Evolutionary conservation across 2,888 invertebrate genomes (phyloP), one percentile per base, ranked within the genome.

Genomic region (Scaptomyza polygonia): DNA sequence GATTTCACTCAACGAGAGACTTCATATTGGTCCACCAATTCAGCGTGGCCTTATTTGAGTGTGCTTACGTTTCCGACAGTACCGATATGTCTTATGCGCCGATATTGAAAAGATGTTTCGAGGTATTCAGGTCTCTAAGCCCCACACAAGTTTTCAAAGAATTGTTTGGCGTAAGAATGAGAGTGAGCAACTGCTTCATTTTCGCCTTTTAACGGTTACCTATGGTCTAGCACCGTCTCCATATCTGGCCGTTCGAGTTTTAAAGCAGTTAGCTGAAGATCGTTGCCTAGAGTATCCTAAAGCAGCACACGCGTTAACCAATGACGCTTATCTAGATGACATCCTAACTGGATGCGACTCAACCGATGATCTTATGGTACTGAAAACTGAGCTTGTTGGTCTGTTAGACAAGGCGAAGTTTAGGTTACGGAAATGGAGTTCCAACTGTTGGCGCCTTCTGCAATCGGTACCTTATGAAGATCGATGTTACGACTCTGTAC

Each of bases 241-340:
- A 34, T 34, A 34, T n/a, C 32, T 34, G 32, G 32, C 32, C 12
- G 32, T 34, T 34, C 32, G 32, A 34, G 32, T n/a, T 34, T n/a
- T 34, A n/a, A 34, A 34, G 32, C 32, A 34, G 32, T 5, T n/a
- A 34, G 32, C 32, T 2, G 32, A 34, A 34, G 32, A 34, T 34
- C 32, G n/a, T 34, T n/a, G n/a, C n/a, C 32, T 30, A 30, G 30
- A 30, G 30, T 30, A 30, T 4, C 30, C 30, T 30, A 30, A 30
- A 3, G 3, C 30, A 30, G 30, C 29, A 29, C 29, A 9, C 4
- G 30, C 30, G 11, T 30, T 12, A 34, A n/a, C 32, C 12, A n/a
- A n/a, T 34, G 32, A 34, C 32, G n/a, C 12, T 34, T n/a, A 12
- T n/a, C n/a, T 34, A 34, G 32, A 34, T 34, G 32, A 34, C n/a